Conservation (phyloP, 1,140 invertebrate species). For the Drosophila pseudoobscura region DNA sequence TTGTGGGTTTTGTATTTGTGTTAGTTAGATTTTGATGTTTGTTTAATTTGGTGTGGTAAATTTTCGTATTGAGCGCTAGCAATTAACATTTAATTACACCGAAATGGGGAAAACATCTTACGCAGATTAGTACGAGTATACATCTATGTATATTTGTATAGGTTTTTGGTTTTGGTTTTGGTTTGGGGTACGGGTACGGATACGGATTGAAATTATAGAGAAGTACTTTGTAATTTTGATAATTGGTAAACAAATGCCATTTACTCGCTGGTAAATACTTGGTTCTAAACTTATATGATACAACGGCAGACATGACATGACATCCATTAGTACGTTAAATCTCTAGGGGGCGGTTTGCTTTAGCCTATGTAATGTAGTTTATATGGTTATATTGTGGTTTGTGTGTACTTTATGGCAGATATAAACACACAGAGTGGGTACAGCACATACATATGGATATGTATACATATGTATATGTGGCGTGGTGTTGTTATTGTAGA, state of each 20-base stretch:
- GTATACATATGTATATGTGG: slow-evolving; percentile 16
- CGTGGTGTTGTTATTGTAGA: slow-evolving; percentile 20
- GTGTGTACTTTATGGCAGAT: slow-evolving; percentile 42
- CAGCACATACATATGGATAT: no score
- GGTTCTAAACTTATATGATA: slow-evolving; percentile 62
- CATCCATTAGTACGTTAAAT: slow-evolving; percentile 54
- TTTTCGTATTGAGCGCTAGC: slow-evolving; percentile 55
- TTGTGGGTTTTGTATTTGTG: slow-evolving; percentile 6
- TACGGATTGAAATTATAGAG: slow-evolving; percentile 7
- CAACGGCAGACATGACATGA: slow-evolving; percentile 47
- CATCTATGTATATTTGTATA: slow-evolving; percentile 27
- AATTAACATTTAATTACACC: slow-evolving; percentile 74
- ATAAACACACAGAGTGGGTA: slow-evolving; percentile 59
- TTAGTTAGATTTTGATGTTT: slow-evolving; percentile 31
- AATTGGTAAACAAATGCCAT: slow-evolving; percentile 28
- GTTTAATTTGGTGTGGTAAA: slow-evolving; percentile 14
- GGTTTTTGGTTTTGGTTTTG: slow-evolving; percentile 17
- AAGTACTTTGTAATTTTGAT: slow-evolving; percentile 22
- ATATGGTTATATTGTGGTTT: slow-evolving; percentile 19
- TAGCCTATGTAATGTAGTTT: slow-evolving; percentile 37
- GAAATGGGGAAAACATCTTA: slow-evolving; percentile 58
- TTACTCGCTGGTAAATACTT: slow-evolving; percentile 49
- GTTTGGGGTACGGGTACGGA: not conserved
- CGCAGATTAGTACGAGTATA: slow-evolving; percentile 47
- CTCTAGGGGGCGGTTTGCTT: slow-evolving; percentile 27